Evolutionary conservation across 1,140 invertebrate species (phyloP).

Genomic region (Diplogasteroides magnus): DNA sequence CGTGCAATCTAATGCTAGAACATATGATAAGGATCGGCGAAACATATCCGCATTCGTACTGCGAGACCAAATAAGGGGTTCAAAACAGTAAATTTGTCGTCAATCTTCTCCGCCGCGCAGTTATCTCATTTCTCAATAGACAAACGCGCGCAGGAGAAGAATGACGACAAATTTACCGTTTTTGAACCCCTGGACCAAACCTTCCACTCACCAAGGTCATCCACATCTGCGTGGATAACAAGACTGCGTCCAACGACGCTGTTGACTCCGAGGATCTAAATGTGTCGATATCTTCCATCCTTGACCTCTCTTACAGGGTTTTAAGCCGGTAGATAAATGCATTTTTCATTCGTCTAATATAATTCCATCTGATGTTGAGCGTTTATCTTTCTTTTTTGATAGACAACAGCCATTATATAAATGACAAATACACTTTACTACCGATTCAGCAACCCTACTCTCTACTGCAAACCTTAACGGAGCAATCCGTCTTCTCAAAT

Average conservation of each 20-base stretch:
- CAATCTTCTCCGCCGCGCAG: too few species aligned
- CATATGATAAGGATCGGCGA: too few species aligned
- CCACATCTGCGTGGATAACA: conserved; percentile 78
- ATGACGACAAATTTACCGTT: too few species aligned
- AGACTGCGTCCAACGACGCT: conserved; percentile 51
- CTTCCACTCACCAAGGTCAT: conserved; percentile 71
- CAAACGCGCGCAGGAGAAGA: too few species aligned
- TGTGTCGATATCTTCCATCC: neutral
- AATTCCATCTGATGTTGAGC: neutral
- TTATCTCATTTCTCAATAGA: too few species aligned
- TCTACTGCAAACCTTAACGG: neutral
- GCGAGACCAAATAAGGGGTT: too few species aligned
- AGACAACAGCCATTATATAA: too few species aligned
- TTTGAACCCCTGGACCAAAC: too few species aligned
- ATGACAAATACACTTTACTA: too few species aligned
- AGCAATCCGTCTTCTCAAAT: neutral
- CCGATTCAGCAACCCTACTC: neutral
- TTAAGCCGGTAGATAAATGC: neutral
- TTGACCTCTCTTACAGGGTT: neutral
- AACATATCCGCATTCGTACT: too few species aligned
- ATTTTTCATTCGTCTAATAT: neutral
- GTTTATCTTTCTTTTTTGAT: neutral
- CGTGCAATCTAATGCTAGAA: too few species aligned
- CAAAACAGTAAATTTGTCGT: too few species aligned
- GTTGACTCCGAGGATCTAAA: conserved; percentile 55